Conservation (phyloP, 1,140 invertebrate species). For the Hycleus phaleratus region DNA sequence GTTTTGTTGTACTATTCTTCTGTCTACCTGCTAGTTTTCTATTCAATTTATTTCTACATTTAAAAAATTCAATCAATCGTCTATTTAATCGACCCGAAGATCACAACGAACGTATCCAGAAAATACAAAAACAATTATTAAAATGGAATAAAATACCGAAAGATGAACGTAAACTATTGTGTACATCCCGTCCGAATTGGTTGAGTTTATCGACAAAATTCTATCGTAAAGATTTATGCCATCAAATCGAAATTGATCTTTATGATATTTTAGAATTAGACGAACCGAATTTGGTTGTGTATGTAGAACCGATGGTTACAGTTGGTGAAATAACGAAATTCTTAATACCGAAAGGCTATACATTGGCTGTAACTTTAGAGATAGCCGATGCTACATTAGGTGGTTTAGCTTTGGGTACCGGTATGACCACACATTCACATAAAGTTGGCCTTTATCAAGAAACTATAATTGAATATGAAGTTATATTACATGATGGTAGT, state of each 20-base stretch:
- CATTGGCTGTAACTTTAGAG: slow-evolving; percentile 50
- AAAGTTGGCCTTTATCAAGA: slow-evolving; percentile 50
- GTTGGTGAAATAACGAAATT: slow-evolving; percentile 48
- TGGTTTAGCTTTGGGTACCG: slow-evolving; percentile 49
- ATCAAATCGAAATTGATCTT: slow-evolving; percentile 52
- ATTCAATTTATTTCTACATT: slow-evolving; percentile 48
- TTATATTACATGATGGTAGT: slow-evolving; percentile 46
- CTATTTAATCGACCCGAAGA: slow-evolving; percentile 42
- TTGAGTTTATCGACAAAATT: slow-evolving; percentile 58
- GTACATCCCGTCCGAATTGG: slow-evolving; percentile 61
- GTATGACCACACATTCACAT: slow-evolving; percentile 47
- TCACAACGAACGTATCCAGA: slow-evolving; percentile 49
- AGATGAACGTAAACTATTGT: slow-evolving; percentile 48
- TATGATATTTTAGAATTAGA: slow-evolving; percentile 48
- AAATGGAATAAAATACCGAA: slow-evolving; percentile 51
- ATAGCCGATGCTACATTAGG: slow-evolving; percentile 45
- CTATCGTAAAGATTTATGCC: slow-evolving; percentile 55
- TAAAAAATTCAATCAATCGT: slow-evolving; percentile 43
- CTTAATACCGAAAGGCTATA: slow-evolving; percentile 46
- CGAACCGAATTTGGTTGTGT: slow-evolving; percentile 43
- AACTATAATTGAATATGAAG: slow-evolving; percentile 45
- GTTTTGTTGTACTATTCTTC: slow-evolving; percentile 55
- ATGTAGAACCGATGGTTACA: slow-evolving; percentile 44
- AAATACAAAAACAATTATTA: slow-evolving; percentile 51
- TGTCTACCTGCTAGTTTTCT: slow-evolving; percentile 59